These are phyloP conservation scores for Ataeniobius toweri DNA, from an alignment of 2,797 vertebrate species.

Conservation along the genomic window DNA sequence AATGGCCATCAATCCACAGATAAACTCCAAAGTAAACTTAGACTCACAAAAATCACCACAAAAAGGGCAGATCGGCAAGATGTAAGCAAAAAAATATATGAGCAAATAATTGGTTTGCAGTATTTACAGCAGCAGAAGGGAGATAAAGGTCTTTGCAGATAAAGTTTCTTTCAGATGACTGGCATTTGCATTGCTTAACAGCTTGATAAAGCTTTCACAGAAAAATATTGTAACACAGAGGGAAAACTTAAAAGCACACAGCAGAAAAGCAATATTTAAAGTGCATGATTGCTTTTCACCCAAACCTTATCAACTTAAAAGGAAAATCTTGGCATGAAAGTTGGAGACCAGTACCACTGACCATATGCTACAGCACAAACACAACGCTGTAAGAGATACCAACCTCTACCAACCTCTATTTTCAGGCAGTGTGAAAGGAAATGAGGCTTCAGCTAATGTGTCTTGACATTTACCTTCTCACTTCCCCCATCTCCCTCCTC, in stretches of 20 bases:
- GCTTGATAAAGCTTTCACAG: background rate
- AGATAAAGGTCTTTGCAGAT: background rate
- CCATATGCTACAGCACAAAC: slow-evolving; percentile 51
- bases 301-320: slow-evolving; percentile 2
- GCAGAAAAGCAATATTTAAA: background rate
- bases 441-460: slow-evolving; percentile 55
- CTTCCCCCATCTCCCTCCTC: slow-evolving; percentile 50
- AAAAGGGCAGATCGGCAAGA: background rate
- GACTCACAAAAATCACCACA: background rate
- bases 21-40: background rate
- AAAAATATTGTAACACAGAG: background rate
- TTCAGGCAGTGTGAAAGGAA: slow-evolving; percentile 42
- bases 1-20: background rate
- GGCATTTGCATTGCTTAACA: background rate
- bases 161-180: background rate
- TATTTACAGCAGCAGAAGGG: background rate
- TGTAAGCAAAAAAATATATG: background rate
- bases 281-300: slow-evolving; percentile 6
- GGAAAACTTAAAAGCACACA: slow-evolving; percentile 7
- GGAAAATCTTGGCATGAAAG: slow-evolving; percentile 17
- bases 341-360: slow-evolving; percentile 20
- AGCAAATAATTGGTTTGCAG: background rate
- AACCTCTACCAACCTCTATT: slow-evolving; percentile 29
- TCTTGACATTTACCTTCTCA: slow-evolving; percentile 41
- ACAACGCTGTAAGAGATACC: slow-evolving; percentile 11